Evolutionary conservation across 1,140 invertebrate species (phyloP), one percentile per base, ranked within the genome.

Genomic region (Alviniconcha marisindica): DNA sequence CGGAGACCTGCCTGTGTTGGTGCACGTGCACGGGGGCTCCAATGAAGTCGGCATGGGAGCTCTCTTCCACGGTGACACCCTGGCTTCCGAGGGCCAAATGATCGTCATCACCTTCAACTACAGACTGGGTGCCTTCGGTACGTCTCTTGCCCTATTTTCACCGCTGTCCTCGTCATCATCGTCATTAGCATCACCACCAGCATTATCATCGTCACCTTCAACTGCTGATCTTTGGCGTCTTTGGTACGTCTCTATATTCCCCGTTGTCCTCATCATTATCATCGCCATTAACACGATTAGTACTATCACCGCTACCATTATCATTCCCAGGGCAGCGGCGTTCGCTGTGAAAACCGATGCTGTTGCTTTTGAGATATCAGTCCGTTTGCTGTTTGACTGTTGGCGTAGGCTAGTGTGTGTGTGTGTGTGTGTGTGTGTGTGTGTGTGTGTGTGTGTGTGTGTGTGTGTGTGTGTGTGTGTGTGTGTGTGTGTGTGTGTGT

Each of bases 91-190:
- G 77, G 95, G 97, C 83, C 93, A 97, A 2, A 92, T 98, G 14
- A 89, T 92, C 51, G 94, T 97, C 0, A 96, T 97, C 2, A 95
- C 96, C 0, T 93, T 96, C 1, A 97, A 98, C 91, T 98, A 96
- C 89, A 95, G 97, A 92, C 94, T 96, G 80, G 95, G 96, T 40
- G 95, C 38, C 94, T 95, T 86, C 94, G 96, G 88, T 89, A 76
- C 81, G 77, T 66, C 14, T 33, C 48, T 54, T n/a, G 10, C 48
- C 3, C 38, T 80, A 12, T 40, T 42, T 54, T n/a, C 51, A 56
- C 51, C n/a, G 12, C 51, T 56, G n/a, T 24, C n/a, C n/a, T 56
- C 51, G n/a, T 12, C 51, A 14, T 15, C 51, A 56, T 56, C 51
- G 12, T 15, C n/a, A 14, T 24, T 15, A n/a, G n/a, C 51, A 56